These are phyloP conservation scores for Sebastes diploproa DNA, from an alignment of 2,797 vertebrate genomes.

Conservation along the genomic window DNA sequence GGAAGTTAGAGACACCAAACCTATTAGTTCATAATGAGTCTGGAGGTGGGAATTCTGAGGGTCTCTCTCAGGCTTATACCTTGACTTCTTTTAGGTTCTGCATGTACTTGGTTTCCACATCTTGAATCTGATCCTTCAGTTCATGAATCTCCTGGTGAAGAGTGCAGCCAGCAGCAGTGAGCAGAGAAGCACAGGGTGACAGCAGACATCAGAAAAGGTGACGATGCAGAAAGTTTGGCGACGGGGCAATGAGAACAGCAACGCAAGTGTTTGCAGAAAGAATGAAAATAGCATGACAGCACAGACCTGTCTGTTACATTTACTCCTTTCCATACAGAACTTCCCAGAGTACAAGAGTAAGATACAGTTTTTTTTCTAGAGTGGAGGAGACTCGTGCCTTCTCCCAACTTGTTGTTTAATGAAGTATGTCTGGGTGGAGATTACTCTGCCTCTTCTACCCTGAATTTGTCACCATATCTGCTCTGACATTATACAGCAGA, in stretches of 20 bases:
- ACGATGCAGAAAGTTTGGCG: slow-evolving; percentile 3
- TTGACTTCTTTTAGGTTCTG: slow-evolving; percentile 95
- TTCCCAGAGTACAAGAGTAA: background rate
- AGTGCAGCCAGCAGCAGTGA: slow-evolving; percentile 39
- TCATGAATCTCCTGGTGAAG: slow-evolving; percentile 93
- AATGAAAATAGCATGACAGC: slow-evolving; percentile 10
- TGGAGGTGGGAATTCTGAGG: background rate
- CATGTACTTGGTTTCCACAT: slow-evolving; percentile 93
- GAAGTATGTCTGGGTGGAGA: too few species aligned
- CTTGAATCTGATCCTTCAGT: slow-evolving; percentile 98
- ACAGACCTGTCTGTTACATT: background rate
- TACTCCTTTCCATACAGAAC: background rate
- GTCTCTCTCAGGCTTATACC: slow-evolving; percentile 79
- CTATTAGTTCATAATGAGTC: background rate
- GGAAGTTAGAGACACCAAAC: background rate
- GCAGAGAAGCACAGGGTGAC: slow-evolving; percentile 28
- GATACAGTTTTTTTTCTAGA: too few species aligned
- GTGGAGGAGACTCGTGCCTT: too few species aligned
- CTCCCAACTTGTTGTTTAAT: too few species aligned
- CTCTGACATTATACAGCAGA: background rate
- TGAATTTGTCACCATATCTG: background rate
- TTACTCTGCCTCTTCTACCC: background rate
- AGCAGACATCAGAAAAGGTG: slow-evolving; percentile 6
- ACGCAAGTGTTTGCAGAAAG: slow-evolving; percentile 7
- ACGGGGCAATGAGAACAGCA: background rate